Conservation (phyloP, 2,797 vertebrate species). For the Danio choprae region DNA sequence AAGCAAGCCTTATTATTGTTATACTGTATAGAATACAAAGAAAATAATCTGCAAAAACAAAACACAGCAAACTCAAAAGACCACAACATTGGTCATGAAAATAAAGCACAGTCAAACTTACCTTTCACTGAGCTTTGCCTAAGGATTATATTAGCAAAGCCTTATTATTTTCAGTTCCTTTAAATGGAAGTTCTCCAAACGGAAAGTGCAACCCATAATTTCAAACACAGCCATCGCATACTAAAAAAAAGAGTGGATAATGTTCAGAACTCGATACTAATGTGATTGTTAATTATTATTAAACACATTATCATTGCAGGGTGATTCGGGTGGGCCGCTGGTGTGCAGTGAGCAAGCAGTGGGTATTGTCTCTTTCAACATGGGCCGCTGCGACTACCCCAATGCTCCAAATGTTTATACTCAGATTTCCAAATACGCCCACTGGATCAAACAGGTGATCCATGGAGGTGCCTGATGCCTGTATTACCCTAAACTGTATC, state of each 20-base stretch:
- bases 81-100: no score
- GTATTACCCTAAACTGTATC: no score
- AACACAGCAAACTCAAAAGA: no score
- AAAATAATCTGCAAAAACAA: no score
- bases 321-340: constrained; percentile 75
- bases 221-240: background rate
- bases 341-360: constrained; percentile 64
- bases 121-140: no score
- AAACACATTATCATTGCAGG: constrained; percentile 58
- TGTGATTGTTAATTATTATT: background rate
- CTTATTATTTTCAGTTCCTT: no score
- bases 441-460: constrained; percentile 65
- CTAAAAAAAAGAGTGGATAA: background rate
- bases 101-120: no score
- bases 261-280: background rate
- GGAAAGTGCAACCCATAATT: no score
- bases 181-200: no score
- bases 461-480: constrained; percentile 14
- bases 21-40: no score
- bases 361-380: constrained; percentile 72
- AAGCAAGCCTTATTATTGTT: no score
- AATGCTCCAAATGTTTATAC: constrained; percentile 73
- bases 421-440: constrained; percentile 62
- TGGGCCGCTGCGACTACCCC: constrained; percentile 34
- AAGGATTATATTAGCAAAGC: no score